These are phyloP conservation scores for Aramus guarauna DNA, from an alignment of 2,113 vertebrate genomes.

Conservation along the genomic window DNA sequence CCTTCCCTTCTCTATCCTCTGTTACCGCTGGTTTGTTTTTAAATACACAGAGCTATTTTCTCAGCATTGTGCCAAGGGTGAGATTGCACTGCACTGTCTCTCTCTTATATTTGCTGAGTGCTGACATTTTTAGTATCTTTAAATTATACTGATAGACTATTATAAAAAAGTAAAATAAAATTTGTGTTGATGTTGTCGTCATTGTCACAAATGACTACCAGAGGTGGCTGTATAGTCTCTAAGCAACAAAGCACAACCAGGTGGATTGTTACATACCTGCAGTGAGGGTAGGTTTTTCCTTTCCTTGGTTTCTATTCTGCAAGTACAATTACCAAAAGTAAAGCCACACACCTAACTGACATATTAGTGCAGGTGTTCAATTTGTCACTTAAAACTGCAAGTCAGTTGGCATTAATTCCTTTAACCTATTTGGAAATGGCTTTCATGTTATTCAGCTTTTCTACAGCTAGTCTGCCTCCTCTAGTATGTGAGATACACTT, in stretches of 20 bases:
- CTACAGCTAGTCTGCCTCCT: background rate
- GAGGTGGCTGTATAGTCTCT: background rate
- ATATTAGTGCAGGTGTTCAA: fast-evolving
- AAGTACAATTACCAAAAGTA: background rate
- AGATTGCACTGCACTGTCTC: background rate
- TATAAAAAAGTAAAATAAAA: background rate
- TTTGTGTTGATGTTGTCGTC: background rate
- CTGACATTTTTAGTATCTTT: background rate
- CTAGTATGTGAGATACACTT: background rate
- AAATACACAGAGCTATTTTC: background rate
- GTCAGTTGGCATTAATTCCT: background rate
- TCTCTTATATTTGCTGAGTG: background rate
- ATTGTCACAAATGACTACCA: background rate
- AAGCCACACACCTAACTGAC: background rate
- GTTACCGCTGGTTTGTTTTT: background rate
- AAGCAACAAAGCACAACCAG: background rate
- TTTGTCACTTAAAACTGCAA: background rate
- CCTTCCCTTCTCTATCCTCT: background rate
- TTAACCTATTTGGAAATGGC: background rate
- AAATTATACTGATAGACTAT: background rate
- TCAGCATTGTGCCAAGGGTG: too few species aligned
- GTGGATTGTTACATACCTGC: background rate
- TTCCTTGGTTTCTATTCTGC: background rate
- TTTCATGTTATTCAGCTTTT: background rate
- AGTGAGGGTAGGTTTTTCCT: background rate